These are phyloP conservation scores for Drosophila pectinifera DNA, from an alignment of 1,140 invertebrate genomes.

Conservation along the genomic window DNA sequence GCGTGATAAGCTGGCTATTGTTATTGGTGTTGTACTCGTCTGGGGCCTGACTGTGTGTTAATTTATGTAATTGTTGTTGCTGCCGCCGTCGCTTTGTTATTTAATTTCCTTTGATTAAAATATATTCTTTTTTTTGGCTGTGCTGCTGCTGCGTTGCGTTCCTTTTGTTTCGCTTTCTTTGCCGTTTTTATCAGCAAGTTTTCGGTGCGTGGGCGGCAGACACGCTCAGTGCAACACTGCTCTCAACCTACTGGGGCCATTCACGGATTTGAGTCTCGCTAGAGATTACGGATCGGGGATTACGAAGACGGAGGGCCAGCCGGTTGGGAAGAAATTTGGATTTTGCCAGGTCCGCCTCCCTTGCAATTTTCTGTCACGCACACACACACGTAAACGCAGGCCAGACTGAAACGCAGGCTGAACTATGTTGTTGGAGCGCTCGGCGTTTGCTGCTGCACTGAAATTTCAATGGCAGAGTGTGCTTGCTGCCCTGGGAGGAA, in stretches of 20 bases:
- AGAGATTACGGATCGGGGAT: slow-evolving; percentile 3
- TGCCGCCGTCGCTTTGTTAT: slow-evolving; percentile 63
- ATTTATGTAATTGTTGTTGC: slow-evolving; percentile 64
- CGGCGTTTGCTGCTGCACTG: neutral
- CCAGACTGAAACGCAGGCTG: slow-evolving; percentile 18
- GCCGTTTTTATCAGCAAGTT: slow-evolving; percentile 40
- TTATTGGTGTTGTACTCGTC: slow-evolving; percentile 54
- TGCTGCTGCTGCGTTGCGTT: slow-evolving; percentile 22
- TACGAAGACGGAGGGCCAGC: neutral
- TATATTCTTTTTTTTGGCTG: slow-evolving; percentile 40
- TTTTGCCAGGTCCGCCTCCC: slow-evolving; percentile 31
- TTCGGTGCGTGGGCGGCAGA: slow-evolving; percentile 10
- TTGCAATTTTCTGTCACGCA: slow-evolving; percentile 20
- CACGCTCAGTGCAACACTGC: slow-evolving; percentile 2
- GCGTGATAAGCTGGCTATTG: slow-evolving; percentile 75
- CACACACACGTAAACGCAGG: neutral
- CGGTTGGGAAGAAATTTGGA: slow-evolving; percentile 7
- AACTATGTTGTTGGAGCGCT: neutral
- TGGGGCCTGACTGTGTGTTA: slow-evolving; percentile 21
- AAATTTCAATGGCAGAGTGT: neutral
- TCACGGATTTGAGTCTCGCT: neutral
- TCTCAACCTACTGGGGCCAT: too few species aligned
- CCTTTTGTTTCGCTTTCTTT: slow-evolving; percentile 20
- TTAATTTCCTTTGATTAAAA: slow-evolving; percentile 67
- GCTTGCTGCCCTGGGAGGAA: neutral